Percentiles rank a stretch among this genome's conserved stretches.
phyloP scores from a whole-genome alignment of 2,797 vertebrate species.

The Mus minutoides region DNA sequence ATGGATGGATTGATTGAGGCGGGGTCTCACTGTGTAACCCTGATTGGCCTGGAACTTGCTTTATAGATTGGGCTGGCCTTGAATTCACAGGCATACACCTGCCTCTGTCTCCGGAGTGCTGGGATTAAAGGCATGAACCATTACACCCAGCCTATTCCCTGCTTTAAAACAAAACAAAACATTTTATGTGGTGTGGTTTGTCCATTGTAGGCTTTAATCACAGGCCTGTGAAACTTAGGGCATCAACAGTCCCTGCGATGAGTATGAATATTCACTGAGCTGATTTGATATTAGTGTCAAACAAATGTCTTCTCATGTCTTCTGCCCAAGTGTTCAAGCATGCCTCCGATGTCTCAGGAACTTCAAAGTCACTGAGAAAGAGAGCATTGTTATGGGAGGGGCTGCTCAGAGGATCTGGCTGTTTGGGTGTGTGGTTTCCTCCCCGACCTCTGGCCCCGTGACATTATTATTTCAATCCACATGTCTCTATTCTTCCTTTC shows the following conservation, averaged over 20 bases:
- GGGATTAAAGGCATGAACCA: neutral
- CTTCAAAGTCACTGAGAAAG: neutral
- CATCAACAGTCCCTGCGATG: neutral
- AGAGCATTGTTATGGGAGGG: neutral
- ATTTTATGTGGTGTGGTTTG: neutral
- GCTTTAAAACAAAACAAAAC: neutral
- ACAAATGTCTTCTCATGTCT: neutral
- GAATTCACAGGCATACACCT: neutral
- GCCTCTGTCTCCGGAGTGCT: neutral
- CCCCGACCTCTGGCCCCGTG: too few species aligned
- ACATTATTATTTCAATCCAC: neutral
- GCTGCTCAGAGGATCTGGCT: neutral
- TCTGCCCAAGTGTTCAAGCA: neutral
- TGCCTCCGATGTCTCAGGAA: neutral
- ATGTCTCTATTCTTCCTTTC: neutral
- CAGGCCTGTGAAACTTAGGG: neutral
- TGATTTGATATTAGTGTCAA: neutral
- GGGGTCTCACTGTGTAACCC: too few species aligned
- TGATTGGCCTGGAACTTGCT: neutral
- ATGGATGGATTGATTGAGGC: neutral
- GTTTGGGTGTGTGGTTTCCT: neutral
- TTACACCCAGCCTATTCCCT: neutral
- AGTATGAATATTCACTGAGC: neutral
- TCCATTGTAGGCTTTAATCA: neutral
- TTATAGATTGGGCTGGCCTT: neutral